Base-by-base conservation (phyloP, 1,140 invertebrate species). In the Holcopasites calliopsidis region DNA sequence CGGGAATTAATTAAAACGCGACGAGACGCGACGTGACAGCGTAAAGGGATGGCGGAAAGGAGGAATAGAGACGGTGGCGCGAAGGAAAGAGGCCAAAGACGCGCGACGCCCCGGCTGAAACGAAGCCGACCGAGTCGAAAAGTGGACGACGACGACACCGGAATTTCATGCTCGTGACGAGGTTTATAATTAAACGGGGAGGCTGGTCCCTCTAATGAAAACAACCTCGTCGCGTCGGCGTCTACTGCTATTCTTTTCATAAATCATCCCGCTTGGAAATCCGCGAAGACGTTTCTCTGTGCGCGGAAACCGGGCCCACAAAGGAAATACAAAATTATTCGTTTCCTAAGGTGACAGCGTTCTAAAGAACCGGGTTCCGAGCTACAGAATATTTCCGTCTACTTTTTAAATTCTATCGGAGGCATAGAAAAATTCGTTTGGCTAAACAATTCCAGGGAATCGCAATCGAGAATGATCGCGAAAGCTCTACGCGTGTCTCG, bases 171-270 rank as follows among this genome's bases (percentile, higher is more conserved):
- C 61, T 49, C 40, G 21, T 55, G 69, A 76, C 79, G 62, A 35
- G 75, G 62, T 74, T 80, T 72, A 81, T 85, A 85, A 85, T 85
- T 85, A 85, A 85, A 85, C 80, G 68, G 61, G 62, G n/a, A 10
- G 18, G 55, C 31, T 26, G 50, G 26, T 57, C 60, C 42, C 75
- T 40, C 77, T 83, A 85, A 85, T 80, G 84, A 85, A 85, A 85
- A 83, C 71, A 62, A 72, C 61, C 61, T 26, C 61, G 49, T 23
- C 33, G 40, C 40, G 60, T 65, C 62, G 71, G 21, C 64, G 31
- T 40, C 79, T 52, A 42, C n/a, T 58, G 65, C 50, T 44, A 73
- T 73, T 73, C 70, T 73, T 73, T 65, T 73, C 54, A 76, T 85
- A 85, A 85, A 85, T 85, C 80, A 83, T 74, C 60, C 57, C 75